phyloP scores from a whole-genome alignment of 2,797 vertebrate genomes.

The Phrynocephalus guinanensis region DNA sequence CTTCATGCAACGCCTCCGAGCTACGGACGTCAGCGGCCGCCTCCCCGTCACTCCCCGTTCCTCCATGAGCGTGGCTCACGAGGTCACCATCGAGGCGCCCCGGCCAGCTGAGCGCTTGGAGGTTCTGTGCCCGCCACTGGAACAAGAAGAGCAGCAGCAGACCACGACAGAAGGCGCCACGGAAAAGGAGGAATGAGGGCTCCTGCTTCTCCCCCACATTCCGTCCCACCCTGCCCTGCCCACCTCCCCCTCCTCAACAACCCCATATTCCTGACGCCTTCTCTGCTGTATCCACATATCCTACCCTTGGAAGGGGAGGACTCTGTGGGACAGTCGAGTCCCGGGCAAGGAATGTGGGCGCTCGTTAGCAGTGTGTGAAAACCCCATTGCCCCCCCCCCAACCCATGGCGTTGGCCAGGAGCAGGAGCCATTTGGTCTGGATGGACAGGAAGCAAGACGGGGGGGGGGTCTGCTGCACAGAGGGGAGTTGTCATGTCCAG shows the following conservation, averaged over 20 bases:
- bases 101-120: slow-evolving; percentile 32
- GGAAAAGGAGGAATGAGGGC: slow-evolving; percentile 12
- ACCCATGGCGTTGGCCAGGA: slow-evolving; percentile 12
- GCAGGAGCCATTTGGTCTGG: slow-evolving; percentile 17
- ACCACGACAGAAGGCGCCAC: slow-evolving; percentile 2
- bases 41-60: slow-evolving; percentile 70
- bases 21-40: slow-evolving; percentile 72
- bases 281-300: slow-evolving; percentile 23
- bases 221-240: too few species aligned
- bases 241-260: neutral
- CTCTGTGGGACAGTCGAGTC: neutral
- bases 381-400: neutral
- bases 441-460: neutral
- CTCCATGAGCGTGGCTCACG: slow-evolving; percentile 51
- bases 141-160: neutral
- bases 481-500: neutral
- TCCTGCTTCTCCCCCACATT: neutral
- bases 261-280: slow-evolving; percentile 1
- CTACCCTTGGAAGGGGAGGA: slow-evolving; percentile 16
- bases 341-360: slow-evolving; percentile 3
- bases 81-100: slow-evolving; percentile 79
- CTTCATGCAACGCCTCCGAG: slow-evolving; percentile 88
- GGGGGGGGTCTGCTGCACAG: neutral
- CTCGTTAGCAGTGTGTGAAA: neutral
- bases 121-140: neutral